Evolutionary conservation across 1,140 invertebrate species (phyloP).

Genomic region (Campoletis sonorensis): DNA sequence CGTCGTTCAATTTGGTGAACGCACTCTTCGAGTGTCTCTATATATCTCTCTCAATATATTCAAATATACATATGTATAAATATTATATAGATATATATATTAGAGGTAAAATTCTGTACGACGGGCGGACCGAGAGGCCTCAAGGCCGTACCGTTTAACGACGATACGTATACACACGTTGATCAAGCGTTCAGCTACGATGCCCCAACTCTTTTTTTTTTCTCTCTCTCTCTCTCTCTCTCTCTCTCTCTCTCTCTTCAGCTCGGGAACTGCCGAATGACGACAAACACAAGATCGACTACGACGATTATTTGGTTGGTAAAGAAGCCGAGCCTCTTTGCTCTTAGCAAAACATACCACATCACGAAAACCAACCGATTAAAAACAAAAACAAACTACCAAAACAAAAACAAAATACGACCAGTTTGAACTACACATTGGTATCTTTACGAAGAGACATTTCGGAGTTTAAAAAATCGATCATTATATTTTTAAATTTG

Average conservation of each 20-base stretch:
- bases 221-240: neutral
- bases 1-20: constrained; percentile 24
- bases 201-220: constrained; percentile 38
- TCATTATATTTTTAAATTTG: too few relatives aligned
- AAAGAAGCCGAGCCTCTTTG: neutral
- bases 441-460: too few relatives aligned
- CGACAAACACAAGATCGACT: neutral
- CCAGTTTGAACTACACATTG: too few relatives aligned
- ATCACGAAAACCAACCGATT: neutral
- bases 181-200: constrained; percentile 48
- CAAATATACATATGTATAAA: neutral
- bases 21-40: constrained; percentile 4
- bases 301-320: constrained; percentile 13
- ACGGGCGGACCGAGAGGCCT: constrained; percentile 43
- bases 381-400: too few relatives aligned
- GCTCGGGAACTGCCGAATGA: neutral
- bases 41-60: neutral
- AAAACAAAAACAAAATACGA: too few relatives aligned
- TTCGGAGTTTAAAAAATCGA: too few relatives aligned
- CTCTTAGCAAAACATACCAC: neutral
- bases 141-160: constrained; percentile 69
- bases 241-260: neutral
- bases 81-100: neutral
- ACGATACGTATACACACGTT: constrained; percentile 37
- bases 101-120: neutral